Percentiles rank a stretch among this genome's conserved stretches.
Evolutionary conservation across 1,140 invertebrate genomes (phyloP).

Genomic region (Archivesica marissinica): DNA sequence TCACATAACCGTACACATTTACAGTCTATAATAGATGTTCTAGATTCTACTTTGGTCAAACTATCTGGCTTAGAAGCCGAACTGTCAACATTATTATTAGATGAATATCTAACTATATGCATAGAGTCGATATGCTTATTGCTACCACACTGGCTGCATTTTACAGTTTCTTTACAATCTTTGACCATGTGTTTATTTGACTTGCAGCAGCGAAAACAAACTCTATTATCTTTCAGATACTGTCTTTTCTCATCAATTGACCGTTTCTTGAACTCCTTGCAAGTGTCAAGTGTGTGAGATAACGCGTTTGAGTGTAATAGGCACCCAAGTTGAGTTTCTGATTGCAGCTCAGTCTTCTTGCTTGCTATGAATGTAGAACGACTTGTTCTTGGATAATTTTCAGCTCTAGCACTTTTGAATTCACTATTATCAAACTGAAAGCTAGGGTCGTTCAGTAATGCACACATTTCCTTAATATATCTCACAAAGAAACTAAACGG

Average conservation of each 20-base stretch:
- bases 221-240: conserved; percentile 40
- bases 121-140: conserved; percentile 47
- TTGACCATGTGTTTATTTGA: conserved; percentile 38
- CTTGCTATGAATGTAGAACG: no score
- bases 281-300: not conserved
- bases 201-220: conserved; percentile 51
- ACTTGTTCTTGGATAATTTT: no score
- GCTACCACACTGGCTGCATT: conserved; percentile 50
- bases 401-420: no score
- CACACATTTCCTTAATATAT: conserved; percentile 42
- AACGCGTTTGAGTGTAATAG: no score
- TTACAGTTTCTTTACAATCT: conserved; percentile 45
- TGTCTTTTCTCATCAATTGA: conserved; percentile 8
- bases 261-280: conserved; percentile 15
- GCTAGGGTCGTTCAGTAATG: conserved; percentile 52
- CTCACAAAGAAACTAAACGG: conserved; percentile 47
- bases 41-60: no score
- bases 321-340: no score
- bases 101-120: conserved; percentile 20
- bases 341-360: no score
- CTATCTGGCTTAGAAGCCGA: no score
- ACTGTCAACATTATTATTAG: no score
- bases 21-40: no score
- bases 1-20: conserved; percentile 52
- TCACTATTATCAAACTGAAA: conserved; percentile 62